These are phyloP conservation scores for Pachymerium ferrugineum DNA, from an alignment of 2,888 invertebrate genomes.

Conservation along the genomic window DNA sequence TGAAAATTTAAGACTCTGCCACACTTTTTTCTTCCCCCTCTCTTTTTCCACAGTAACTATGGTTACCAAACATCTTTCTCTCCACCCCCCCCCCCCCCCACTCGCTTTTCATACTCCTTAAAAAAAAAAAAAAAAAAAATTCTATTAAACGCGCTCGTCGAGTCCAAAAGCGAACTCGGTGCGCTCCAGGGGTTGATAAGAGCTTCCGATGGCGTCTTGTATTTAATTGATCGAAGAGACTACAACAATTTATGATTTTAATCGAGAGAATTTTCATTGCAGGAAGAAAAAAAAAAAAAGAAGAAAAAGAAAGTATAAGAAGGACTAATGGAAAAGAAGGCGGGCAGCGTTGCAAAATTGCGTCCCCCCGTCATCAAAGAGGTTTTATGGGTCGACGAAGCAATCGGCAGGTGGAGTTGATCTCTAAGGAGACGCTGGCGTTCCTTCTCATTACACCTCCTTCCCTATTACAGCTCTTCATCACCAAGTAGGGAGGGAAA, in stretches of 20 bases:
- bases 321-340: not conserved
- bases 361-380: not conserved
- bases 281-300: not conserved
- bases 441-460: constrained; percentile 21
- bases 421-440: constrained; percentile 21
- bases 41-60: not conserved
- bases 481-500: constrained; percentile 7
- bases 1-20: not conserved
- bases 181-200: not conserved
- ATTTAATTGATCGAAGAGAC: not conserved
- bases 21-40: too few relatives aligned
- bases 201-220: not conserved
- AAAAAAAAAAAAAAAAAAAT: not conserved
- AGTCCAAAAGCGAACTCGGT: not conserved
- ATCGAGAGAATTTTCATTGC: not conserved
- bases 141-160: not conserved
- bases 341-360: not conserved
- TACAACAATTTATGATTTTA: constrained; percentile 8
- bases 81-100: not conserved
- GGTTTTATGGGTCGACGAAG: constrained; percentile 7
- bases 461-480: constrained; percentile 21
- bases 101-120: not conserved
- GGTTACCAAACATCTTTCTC: not conserved
- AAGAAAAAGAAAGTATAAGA: too few relatives aligned
- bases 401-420: constrained; percentile 13